Conservation (phyloP, 2,888 invertebrate genomes). For the Drosophila acutilabella region DNA sequence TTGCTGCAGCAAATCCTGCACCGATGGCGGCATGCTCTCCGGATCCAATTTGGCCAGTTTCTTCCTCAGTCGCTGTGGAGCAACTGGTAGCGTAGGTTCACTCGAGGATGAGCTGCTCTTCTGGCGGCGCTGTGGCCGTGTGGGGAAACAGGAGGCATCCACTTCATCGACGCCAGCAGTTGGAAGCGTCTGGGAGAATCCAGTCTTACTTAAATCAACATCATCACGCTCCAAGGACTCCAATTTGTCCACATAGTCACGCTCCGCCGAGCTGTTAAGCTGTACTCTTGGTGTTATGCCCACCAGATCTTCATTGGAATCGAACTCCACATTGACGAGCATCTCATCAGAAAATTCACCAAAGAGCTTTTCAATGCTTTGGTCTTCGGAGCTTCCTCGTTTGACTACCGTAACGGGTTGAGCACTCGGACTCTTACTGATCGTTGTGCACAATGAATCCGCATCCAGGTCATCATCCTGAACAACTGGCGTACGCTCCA, state of each 20-base stretch:
- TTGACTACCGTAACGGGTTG: slow-evolving; percentile 75
- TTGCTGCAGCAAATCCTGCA: slow-evolving; percentile 81
- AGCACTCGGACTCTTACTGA: slow-evolving; percentile 81
- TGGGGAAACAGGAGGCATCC: slow-evolving; percentile 73
- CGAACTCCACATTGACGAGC: slow-evolving; percentile 83
- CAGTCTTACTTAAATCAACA: background rate
- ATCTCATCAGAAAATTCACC: slow-evolving; percentile 83
- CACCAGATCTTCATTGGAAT: slow-evolving; percentile 83
- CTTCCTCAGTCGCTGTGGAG: slow-evolving; percentile 75
- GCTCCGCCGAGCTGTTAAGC: slow-evolving; percentile 46
- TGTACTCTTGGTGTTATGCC: slow-evolving; percentile 74
- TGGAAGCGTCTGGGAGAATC: background rate
- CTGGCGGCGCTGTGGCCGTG: slow-evolving; percentile 73
- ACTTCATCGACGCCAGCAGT: slow-evolving; percentile 42
- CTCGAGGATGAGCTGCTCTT: slow-evolving; percentile 83
- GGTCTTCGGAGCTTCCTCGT: slow-evolving; percentile 82
- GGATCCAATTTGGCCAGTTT: slow-evolving; percentile 80
- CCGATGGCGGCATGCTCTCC: slow-evolving; percentile 82
- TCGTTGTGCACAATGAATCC: slow-evolving; percentile 79
- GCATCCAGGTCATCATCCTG: slow-evolving; percentile 60
- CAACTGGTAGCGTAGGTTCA: slow-evolving; percentile 71
- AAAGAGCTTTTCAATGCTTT: slow-evolving; percentile 84
- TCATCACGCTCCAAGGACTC: slow-evolving; percentile 75
- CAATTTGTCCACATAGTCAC: slow-evolving; percentile 68
- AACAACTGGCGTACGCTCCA: slow-evolving; percentile 38